Base-by-base conservation (phyloP, 2,888 invertebrate species). In the Drosophila algonquin region DNA sequence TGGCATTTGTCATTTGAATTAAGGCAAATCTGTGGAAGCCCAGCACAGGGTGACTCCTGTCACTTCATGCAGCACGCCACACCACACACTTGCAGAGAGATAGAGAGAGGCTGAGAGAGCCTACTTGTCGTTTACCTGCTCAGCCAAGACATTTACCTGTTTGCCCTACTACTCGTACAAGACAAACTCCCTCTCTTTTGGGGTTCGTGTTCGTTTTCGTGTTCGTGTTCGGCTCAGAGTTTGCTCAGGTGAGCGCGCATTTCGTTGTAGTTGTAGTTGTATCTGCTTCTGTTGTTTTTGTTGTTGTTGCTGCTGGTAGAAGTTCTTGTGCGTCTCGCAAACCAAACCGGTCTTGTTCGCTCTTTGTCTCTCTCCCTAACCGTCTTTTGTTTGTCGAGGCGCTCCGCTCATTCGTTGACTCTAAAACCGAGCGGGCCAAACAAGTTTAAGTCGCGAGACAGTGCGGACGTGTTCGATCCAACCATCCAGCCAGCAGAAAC, bases 401-500 rank as follows among this genome's bases (percentile, higher is more conserved):
- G 30, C 30, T 30, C 30, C 52, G 50, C 56, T 46, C 10, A 62
- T 55, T 64, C 24, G 35, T 32, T 18, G 56, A 51, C 55, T 48
- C 78, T 56, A 68, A 74, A 73, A 63, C 73, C 47, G 21, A 35
- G 54, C 40, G 40, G 40, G 14, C 59, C 63, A 85, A 90, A 90
- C 90, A 83, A 89, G 90, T 90, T 90, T 90, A 79, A 90, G 90
- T 90, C 90, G 81, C 73, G 70, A 83, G 77, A 56, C 80, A 77
- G 89, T 82, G 70, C 76, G 73, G 90, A 89, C 89, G 90, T 72
- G 72, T 64, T 58, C 55, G 40, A 40, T 40, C 40, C 40, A 40
- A 40, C 40, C 40, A n/a, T n/a, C 40, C 40, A 40, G 35, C 35
- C 35, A 58, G n/a, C 64, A 63, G 59, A 58, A 30, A 46, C 47